These are phyloP conservation scores for Oscheius sp. DNA, from an alignment of 2,888 invertebrate species.

Conservation along the genomic window DNA sequence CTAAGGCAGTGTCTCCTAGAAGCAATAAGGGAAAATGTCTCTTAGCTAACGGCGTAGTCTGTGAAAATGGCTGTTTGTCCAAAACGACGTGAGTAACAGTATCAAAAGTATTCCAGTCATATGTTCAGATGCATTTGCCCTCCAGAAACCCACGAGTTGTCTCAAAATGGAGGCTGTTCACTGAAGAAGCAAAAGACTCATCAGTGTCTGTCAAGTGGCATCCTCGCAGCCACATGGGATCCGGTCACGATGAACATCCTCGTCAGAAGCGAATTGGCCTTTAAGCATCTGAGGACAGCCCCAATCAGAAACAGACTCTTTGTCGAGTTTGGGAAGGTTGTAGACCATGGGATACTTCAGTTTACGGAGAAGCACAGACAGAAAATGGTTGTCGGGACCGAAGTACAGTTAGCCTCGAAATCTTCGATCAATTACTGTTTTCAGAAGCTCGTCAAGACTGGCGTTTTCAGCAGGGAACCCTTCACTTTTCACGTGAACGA, in stretches of 20 bases:
- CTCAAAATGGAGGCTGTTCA: slow-evolving; percentile 46
- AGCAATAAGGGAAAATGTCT: slow-evolving; percentile 51
- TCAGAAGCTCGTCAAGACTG: slow-evolving; percentile 50
- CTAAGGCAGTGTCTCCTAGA: slow-evolving; percentile 8
- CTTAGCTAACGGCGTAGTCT: slow-evolving; percentile 58
- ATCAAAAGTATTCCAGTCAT: not conserved
- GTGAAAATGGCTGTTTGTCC: slow-evolving; percentile 63
- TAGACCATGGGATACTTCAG: slow-evolving; percentile 8
- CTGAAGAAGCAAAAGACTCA: slow-evolving; percentile 39
- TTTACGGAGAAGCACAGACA: slow-evolving; percentile 39
- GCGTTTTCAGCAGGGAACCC: slow-evolving; percentile 54
- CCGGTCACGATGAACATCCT: slow-evolving; percentile 52
- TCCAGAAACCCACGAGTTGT: slow-evolving; percentile 41
- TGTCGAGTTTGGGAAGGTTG: slow-evolving; percentile 50
- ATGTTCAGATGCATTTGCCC: slow-evolving; percentile 59
- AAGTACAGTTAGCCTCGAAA: slow-evolving; percentile 28
- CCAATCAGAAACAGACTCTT: slow-evolving; percentile 49
- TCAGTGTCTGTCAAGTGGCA: slow-evolving; percentile 46
- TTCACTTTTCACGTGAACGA: slow-evolving; percentile 60
- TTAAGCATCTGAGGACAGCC: slow-evolving; percentile 42
- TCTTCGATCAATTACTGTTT: not conserved
- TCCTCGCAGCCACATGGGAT: slow-evolving; percentile 59
- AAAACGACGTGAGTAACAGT: slow-evolving; percentile 43
- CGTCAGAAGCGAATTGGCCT: slow-evolving; percentile 37
- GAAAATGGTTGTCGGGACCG: slow-evolving; percentile 49